These are phyloP conservation scores for Brachionus rotundiformis DNA, from an alignment of 1,140 invertebrate species.

Conservation along the genomic window DNA sequence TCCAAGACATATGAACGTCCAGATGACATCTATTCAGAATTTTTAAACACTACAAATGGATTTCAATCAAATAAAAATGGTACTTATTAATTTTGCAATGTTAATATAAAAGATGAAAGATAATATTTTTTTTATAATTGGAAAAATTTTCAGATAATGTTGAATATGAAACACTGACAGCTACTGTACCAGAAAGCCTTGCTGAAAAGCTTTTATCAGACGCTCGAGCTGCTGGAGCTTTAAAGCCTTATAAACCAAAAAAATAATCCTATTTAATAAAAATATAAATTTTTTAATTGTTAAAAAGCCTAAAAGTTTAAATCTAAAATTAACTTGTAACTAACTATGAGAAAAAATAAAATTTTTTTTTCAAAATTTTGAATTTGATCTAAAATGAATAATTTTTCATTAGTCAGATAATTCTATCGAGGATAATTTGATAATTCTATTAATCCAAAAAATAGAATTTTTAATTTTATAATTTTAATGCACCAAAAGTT, in stretches of 20 bases:
- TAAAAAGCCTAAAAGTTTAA: no score
- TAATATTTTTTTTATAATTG: constrained; percentile 8
- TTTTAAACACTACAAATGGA: neutral
- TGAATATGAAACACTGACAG: constrained; percentile 46
- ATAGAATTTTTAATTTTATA: no score
- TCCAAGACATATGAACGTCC: neutral
- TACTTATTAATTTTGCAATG: neutral
- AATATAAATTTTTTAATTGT: neutral
- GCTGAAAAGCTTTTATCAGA: constrained; percentile 48
- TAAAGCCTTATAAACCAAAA: constrained; percentile 17
- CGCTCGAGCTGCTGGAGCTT: constrained; percentile 31
- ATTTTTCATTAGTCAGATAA: no score
- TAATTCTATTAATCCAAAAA: no score
- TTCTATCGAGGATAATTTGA: no score
- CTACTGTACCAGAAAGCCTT: constrained; percentile 21
- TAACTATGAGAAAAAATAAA: no score
- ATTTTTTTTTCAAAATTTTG: no score
- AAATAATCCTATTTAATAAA: neutral
- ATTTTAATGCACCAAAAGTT: no score
- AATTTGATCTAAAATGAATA: no score
- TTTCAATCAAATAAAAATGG: neutral
- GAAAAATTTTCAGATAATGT: constrained; percentile 32
- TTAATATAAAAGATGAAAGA: neutral
- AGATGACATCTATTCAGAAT: constrained; percentile 13
- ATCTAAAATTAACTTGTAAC: no score